Conservation (phyloP, 2,113 vertebrate genomes). For the Otis tarda region DNA sequence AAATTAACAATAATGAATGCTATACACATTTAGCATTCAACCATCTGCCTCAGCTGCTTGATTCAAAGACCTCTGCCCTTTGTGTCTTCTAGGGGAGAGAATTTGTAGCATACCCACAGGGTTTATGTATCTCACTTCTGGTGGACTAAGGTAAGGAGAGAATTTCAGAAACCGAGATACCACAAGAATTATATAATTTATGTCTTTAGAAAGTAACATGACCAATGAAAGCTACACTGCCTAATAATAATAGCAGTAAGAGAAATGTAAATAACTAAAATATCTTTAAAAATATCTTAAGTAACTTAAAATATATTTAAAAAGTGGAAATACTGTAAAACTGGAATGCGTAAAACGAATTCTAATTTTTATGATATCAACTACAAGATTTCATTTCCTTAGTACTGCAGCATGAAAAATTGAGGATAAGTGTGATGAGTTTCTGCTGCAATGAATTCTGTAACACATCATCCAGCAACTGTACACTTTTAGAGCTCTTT, state of each 20-base stretch:
- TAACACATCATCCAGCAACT: background rate
- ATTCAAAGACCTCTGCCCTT: background rate
- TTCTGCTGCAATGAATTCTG: background rate
- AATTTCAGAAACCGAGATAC: background rate
- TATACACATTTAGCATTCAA: background rate
- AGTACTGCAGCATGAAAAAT: background rate
- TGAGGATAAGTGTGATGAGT: background rate
- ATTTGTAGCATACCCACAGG: background rate
- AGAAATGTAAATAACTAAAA: background rate
- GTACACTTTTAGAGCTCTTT: background rate
- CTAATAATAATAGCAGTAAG: background rate
- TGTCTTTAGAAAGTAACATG: background rate
- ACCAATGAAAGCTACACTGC: background rate
- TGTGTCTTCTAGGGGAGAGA: background rate
- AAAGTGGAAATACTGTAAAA: background rate
- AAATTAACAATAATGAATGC: background rate
- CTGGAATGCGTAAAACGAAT: background rate
- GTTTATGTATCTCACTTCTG: background rate
- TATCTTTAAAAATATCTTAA: background rate
- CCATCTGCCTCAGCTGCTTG: background rate
- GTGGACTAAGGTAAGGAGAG: background rate
- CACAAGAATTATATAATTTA: accelerated
- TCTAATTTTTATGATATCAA: background rate
- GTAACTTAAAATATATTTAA: background rate
- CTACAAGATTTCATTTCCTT: background rate